Conservation (phyloP, 2,888 invertebrate genomes). For the Cantharis rufa region DNA sequence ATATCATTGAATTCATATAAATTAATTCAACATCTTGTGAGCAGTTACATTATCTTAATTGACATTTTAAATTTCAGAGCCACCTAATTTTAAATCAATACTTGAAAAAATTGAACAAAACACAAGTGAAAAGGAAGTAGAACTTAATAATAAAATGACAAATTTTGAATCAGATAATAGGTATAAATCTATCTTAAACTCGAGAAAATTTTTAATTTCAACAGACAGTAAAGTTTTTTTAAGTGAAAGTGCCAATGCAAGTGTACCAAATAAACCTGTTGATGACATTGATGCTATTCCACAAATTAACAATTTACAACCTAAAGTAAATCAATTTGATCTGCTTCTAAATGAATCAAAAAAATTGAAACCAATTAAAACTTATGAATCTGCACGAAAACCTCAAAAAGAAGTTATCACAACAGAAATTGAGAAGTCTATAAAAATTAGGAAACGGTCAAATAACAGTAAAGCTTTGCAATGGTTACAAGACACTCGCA, state of each 20-base stretch:
- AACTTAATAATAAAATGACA: background rate
- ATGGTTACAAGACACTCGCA: conserved; percentile 43
- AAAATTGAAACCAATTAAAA: background rate
- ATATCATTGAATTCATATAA: background rate
- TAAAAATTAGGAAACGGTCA: background rate
- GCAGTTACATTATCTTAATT: background rate
- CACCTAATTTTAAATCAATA: background rate
- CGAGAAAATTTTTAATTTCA: background rate
- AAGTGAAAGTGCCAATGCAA: background rate
- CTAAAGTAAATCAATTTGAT: background rate
- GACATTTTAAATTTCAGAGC: background rate
- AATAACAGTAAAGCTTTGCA: background rate
- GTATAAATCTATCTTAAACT: background rate
- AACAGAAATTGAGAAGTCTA: background rate
- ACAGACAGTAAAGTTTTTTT: background rate
- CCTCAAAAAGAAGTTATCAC: background rate
- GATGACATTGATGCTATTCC: background rate
- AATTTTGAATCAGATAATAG: background rate
- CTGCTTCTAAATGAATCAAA: background rate
- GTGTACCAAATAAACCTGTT: background rate
- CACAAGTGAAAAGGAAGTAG: background rate
- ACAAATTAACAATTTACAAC: background rate
- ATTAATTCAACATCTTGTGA: background rate
- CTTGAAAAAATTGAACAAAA: background rate
- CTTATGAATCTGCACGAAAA: background rate